A percentile compares a stretch with the other conserved stretches of the same genome.
Evolutionary conservation across 2,113 vertebrate species (phyloP).

Genomic region (Etia nguti): DNA sequence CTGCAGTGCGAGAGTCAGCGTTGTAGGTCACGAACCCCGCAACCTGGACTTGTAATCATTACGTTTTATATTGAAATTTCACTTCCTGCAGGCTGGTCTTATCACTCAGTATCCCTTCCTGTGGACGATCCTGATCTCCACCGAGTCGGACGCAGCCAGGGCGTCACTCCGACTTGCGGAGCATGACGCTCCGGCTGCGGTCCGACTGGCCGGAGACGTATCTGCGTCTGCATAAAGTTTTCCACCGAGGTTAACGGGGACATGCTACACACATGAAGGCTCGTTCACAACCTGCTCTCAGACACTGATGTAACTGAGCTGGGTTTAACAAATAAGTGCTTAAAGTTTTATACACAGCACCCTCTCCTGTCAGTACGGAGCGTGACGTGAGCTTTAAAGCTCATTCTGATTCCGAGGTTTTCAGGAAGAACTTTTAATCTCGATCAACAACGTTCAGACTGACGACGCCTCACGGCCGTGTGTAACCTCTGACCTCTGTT

Average conservation of each 20-base stretch:
- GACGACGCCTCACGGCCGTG: background rate
- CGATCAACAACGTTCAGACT: background rate
- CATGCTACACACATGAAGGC: background rate
- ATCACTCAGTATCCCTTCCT: background rate
- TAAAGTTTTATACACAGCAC: background rate
- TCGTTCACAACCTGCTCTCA: background rate
- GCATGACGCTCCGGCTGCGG: background rate
- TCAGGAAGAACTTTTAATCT: background rate
- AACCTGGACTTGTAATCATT: background rate
- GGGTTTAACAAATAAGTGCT: background rate
- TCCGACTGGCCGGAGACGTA: background rate
- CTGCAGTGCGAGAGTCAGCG: too few relatives aligned
- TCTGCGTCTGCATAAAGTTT: background rate
- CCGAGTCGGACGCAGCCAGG: fast-evolving
- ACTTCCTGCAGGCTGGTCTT: background rate
- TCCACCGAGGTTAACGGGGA: fast-evolving
- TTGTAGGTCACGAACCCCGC: too few relatives aligned
- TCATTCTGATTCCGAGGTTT: background rate
- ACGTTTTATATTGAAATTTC: background rate
- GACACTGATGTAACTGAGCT: background rate
- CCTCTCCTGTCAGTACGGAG: background rate
- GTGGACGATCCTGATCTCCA: background rate
- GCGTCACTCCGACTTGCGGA: fast-evolving
- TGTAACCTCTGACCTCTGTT: background rate
- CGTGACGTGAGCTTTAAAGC: background rate